A percentile compares a stretch with the other conserved stretches of the same genome.
Conservation (phyloP, 2,888 invertebrate species). For the Halictus quadricinctus region DNA sequence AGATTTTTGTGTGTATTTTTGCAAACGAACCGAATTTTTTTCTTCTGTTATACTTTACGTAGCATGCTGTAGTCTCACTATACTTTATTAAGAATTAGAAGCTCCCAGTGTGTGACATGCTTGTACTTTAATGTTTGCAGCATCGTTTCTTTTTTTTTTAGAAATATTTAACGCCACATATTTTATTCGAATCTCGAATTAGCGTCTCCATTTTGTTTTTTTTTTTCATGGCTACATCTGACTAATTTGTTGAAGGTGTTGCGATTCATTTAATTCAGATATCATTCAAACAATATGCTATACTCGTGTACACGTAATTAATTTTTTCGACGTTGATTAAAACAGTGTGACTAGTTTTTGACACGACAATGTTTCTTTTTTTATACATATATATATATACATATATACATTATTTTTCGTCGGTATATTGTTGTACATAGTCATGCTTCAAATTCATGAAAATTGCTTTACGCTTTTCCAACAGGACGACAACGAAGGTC, state of each 20-base stretch:
- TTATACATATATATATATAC: neutral
- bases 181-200: conserved; percentile 21
- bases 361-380: conserved; percentile 11
- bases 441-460: conserved; percentile 16
- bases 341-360: conserved; percentile 48
- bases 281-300: conserved; percentile 31
- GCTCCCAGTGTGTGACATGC: conserved; percentile 13
- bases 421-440: neutral
- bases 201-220: conserved; percentile 31
- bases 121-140: conserved; percentile 11
- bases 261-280: conserved; percentile 47
- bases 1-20: neutral
- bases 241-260: conserved; percentile 49
- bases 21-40: neutral
- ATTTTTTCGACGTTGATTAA: conserved; percentile 57
- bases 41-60: neutral
- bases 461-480: conserved; percentile 75
- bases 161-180: conserved; percentile 18
- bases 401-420: neutral
- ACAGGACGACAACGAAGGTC: conserved; percentile 99
- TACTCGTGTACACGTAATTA: conserved; percentile 35
- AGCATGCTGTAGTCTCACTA: conserved; percentile 43
- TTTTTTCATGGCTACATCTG: conserved; percentile 26
- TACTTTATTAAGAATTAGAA: neutral
- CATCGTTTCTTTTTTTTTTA: neutral